A percentile compares a stretch with the other conserved stretches of the same genome.
Evolutionary conservation across 2,113 vertebrate genomes (phyloP).

Genomic region (Danionella cerebrum): DNA sequence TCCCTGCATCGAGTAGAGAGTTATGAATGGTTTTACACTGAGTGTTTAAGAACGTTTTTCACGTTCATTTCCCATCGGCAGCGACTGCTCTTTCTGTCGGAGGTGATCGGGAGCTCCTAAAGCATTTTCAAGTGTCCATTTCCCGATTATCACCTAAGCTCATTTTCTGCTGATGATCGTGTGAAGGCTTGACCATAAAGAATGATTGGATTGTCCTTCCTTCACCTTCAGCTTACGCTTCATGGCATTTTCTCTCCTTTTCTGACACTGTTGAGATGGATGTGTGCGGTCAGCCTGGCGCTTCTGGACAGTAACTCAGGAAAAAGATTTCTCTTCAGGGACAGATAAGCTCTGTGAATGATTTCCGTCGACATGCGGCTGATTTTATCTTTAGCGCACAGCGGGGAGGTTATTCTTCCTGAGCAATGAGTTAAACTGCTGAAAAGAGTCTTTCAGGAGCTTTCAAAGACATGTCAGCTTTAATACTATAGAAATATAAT

Average conservation of each 20-base stretch:
- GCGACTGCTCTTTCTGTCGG: conserved; percentile 4
- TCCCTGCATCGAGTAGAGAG: too few relatives aligned
- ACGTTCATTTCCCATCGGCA: neutral
- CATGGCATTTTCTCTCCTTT: neutral
- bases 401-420: neutral
- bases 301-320: neutral
- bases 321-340: neutral
- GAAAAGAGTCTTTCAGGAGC: neutral
- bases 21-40: too few relatives aligned
- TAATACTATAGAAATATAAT: too few relatives aligned
- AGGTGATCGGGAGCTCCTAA: neutral
- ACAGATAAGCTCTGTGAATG: conserved; percentile 11
- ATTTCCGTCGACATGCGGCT: conserved; percentile 3
- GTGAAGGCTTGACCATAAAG: neutral
- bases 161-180: conserved; percentile 7
- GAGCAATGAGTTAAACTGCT: neutral
- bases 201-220: conserved; percentile 15
- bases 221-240: conserved; percentile 20
- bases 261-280: neutral
- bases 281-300: conserved; percentile 5
- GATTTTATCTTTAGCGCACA: neutral
- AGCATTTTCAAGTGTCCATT: conserved; percentile 11
- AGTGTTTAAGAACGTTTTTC: too few relatives aligned
- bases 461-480: neutral
- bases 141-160: neutral